A percentile compares a stretch with the other conserved stretches of the same genome.
Evolutionary conservation across 2,113 vertebrate genomes (phyloP).

Genomic region (Gopherus evgoodei): DNA sequence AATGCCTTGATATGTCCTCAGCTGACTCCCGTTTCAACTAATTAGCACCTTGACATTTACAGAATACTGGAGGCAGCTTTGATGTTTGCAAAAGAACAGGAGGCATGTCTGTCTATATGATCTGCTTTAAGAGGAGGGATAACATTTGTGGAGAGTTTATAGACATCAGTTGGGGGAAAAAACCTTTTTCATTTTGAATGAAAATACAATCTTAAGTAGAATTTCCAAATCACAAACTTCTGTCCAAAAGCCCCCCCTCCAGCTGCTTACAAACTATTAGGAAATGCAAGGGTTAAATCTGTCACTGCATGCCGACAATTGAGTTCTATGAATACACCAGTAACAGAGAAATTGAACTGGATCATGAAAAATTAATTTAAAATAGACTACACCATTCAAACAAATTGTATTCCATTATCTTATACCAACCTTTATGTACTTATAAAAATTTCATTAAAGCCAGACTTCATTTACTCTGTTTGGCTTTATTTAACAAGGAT

Average conservation of each 20-base stretch:
- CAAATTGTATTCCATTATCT: conserved; percentile 26
- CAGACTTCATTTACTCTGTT: conserved; percentile 30
- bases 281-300: not conserved
- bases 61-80: not conserved
- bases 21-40: conserved; percentile 38
- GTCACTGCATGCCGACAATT: not conserved
- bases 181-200: conserved; percentile 71
- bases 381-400: not conserved
- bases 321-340: conserved; percentile 45
- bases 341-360: not conserved
- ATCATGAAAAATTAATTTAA: conserved; percentile 23
- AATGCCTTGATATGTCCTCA: conserved; percentile 10
- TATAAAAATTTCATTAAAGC: not conserved
- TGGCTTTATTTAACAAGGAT: conserved; percentile 22
- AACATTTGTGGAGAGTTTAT: conserved; percentile 33
- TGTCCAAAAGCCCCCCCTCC: not conserved
- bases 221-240: not conserved
- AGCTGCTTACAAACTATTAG: conserved; percentile 50
- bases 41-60: conserved; percentile 62
- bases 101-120: conserved; percentile 69
- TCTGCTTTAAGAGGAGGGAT: conserved; percentile 46
- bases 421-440: not conserved
- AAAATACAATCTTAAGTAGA: conserved; percentile 51
- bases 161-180: conserved; percentile 60
- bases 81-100: conserved; percentile 50